Conservation (phyloP, 2,888 invertebrate species). For the Lasioglossum calceatum region DNA sequence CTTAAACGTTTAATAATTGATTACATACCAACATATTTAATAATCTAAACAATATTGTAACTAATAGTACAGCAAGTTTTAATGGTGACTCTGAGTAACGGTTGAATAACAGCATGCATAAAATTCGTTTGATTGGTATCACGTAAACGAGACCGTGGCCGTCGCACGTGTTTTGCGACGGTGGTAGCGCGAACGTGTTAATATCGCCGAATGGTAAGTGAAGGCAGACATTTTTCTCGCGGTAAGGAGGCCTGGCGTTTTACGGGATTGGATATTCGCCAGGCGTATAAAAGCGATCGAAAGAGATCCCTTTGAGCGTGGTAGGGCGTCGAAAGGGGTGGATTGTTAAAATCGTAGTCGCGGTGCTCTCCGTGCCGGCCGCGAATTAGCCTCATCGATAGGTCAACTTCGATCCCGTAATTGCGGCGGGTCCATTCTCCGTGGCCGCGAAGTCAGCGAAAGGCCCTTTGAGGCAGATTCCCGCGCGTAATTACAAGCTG, state of each 20-base stretch:
- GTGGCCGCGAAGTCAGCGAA: conserved; percentile 52
- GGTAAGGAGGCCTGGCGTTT: not conserved
- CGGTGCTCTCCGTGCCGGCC: conserved; percentile 6
- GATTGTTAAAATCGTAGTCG: conserved; percentile 36
- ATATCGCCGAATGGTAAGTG: not conserved
- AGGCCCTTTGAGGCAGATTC: conserved; percentile 63
- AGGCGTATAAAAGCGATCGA: not conserved
- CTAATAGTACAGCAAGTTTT: too few relatives aligned
- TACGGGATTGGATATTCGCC: not conserved
- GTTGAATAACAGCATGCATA: too few relatives aligned
- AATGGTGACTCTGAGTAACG: too few relatives aligned
- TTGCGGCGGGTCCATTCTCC: conserved; percentile 55
- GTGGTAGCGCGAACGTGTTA: not conserved
- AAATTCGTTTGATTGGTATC: too few relatives aligned
- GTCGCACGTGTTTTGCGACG: too few relatives aligned
- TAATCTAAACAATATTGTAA: too few relatives aligned
- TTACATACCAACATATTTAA: too few relatives aligned
- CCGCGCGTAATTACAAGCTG: conserved; percentile 60
- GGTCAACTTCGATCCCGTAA: conserved; percentile 60
- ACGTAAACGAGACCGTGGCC: too few relatives aligned
- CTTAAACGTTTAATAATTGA: too few relatives aligned
- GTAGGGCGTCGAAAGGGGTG: not conserved
- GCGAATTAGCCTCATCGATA: conserved; percentile 53
- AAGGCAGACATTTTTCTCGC: not conserved
- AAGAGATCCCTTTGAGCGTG: conserved; percentile 13